Evolutionary conservation across 1,140 invertebrate genomes (phyloP).

Genomic region (Globodera ellingtonae): DNA sequence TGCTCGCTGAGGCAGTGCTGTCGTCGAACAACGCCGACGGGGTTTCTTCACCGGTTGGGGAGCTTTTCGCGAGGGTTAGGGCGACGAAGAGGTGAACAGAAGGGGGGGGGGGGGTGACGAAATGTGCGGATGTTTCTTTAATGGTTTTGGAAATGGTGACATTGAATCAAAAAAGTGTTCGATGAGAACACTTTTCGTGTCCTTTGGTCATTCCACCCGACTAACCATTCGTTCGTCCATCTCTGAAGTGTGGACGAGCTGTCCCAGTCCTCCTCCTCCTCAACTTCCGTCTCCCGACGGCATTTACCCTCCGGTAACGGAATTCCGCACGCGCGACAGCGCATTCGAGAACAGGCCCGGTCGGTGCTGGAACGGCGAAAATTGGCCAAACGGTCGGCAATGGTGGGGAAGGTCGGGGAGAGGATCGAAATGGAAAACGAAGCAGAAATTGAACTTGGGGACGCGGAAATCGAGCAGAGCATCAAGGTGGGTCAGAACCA

Average conservation of each 20-base stretch:
- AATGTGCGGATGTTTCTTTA: no score
- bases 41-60: neutral
- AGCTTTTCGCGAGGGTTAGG: neutral
- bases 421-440: neutral
- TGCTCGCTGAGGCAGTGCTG: neutral
- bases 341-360: constrained; percentile 52
- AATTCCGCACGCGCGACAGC: constrained; percentile 44
- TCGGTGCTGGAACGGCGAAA: constrained; percentile 45
- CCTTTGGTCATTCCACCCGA: no score
- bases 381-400: constrained; percentile 14
- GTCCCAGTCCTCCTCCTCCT: neutral
- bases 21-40: neutral
- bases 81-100: neutral
- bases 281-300: neutral
- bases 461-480: neutral
- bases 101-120: no score
- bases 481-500: neutral
- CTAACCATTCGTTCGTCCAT: no score
- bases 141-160: no score
- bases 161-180: no score
- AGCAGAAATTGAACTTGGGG: neutral
- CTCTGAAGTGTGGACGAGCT: no score
- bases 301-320: constrained; percentile 22
- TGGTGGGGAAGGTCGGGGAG: neutral
- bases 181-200: no score